Percentiles rank a stretch among this genome's conserved stretches.
phyloP scores from a whole-genome alignment of 2,797 vertebrate species.

The Morelia viridis region DNA sequence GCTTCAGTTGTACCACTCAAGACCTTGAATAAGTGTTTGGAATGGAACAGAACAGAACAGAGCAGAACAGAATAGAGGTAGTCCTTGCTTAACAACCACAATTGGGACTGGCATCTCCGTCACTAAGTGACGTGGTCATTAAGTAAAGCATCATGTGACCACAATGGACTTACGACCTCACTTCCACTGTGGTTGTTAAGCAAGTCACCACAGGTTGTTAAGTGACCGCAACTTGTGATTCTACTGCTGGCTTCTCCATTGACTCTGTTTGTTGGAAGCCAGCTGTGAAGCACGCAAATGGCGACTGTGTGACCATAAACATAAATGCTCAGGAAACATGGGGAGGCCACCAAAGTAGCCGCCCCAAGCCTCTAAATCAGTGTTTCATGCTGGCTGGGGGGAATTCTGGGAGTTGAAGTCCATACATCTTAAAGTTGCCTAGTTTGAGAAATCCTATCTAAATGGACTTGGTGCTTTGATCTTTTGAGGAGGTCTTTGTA shows the following conservation, averaged over 20 bases:
- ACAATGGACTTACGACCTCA: not conserved
- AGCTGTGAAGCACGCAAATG: not conserved
- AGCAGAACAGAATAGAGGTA: not conserved
- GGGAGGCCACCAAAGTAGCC: not conserved
- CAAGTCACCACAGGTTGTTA: not conserved
- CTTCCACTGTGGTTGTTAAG: not conserved
- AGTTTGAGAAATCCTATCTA: not conserved
- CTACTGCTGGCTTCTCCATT: not conserved
- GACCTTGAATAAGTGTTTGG: not conserved
- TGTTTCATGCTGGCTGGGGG: not conserved
- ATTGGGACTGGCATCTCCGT: not conserved
- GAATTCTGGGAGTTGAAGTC: not conserved
- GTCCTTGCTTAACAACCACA: not conserved
- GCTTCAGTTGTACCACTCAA: not conserved
- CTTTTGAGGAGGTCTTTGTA: not conserved
- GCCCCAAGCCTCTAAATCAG: not conserved
- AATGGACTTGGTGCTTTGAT: not conserved
- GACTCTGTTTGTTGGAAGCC: not conserved
- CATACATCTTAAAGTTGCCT: not conserved
- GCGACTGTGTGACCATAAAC: not conserved
- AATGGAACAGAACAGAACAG: not conserved
- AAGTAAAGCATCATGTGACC: not conserved
- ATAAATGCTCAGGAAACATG: not conserved
- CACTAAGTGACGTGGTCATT: not conserved
- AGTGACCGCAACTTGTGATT: not conserved